Evolutionary conservation across 1,140 invertebrate species (phyloP).

Genomic region (Chionoecetes opilio): DNA sequence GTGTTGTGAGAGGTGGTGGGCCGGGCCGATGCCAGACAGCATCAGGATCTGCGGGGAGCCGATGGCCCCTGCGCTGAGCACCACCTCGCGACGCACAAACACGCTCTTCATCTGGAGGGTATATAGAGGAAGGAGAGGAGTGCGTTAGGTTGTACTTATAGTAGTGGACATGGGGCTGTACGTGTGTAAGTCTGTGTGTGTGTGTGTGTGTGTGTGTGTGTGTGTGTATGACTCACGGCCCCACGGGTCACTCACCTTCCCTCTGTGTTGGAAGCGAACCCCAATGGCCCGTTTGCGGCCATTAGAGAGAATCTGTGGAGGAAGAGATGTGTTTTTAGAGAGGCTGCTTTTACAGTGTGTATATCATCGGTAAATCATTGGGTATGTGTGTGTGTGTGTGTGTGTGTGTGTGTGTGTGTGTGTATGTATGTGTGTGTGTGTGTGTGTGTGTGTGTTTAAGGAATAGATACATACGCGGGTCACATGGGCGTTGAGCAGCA

Average conservation of each 20-base stretch:
- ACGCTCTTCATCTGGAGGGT: not conserved
- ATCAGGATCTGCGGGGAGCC: not conserved
- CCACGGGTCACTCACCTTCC: not conserved
- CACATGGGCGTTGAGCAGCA: not conserved
- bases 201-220: conserved; percentile 1
- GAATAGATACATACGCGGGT: not conserved
- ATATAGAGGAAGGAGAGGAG: not conserved
- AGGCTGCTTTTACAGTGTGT: too few relatives aligned
- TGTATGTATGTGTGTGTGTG: conserved; percentile 21
- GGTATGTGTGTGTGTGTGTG: conserved; percentile 23
- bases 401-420: conserved; percentile 46
- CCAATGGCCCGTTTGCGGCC: not conserved
- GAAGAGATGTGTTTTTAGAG: not conserved
- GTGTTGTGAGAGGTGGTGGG: not conserved
- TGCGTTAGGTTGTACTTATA: too few relatives aligned
- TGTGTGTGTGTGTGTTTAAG: too few relatives aligned
- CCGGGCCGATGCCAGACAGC: not conserved
- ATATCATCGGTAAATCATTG: too few relatives aligned
- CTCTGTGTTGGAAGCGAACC: conserved; percentile 32
- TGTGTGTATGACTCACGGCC: not conserved
- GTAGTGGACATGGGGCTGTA: not conserved
- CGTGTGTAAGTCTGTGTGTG: not conserved
- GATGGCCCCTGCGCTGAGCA: not conserved
- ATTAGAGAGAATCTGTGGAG: conserved; percentile 1
- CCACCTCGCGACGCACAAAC: not conserved